A percentile compares a stretch with the other conserved stretches of the same genome.
phyloP scores from a whole-genome alignment of 1,140 invertebrate genomes.

The Antheraea mylitta region DNA sequence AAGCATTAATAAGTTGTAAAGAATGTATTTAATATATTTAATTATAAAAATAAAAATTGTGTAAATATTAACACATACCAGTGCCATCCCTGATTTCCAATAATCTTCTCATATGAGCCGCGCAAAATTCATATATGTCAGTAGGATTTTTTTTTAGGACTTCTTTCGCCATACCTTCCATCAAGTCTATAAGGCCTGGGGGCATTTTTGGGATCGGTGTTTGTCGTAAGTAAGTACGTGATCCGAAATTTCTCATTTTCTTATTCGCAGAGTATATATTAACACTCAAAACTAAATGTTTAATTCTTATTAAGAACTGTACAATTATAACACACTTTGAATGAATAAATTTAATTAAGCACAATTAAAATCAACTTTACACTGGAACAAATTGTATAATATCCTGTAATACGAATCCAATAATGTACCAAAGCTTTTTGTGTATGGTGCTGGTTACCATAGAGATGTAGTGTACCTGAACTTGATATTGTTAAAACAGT shows the following conservation, averaged over 20 bases:
- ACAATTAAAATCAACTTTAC: background rate
- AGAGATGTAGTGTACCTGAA: conserved; percentile 25
- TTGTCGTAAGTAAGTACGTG: conserved; percentile 35
- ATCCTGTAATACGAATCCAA: background rate
- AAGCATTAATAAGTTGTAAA: background rate
- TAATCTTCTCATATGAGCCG: conserved; percentile 72
- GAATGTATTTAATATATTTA: too few relatives aligned
- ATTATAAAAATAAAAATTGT: background rate
- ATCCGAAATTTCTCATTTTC: conserved; percentile 41
- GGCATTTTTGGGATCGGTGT: conserved; percentile 72
- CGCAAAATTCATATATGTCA: conserved; percentile 73
- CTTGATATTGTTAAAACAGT: background rate
- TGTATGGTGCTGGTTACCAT: conserved; percentile 42
- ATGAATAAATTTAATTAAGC: background rate
- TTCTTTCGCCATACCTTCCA: conserved; percentile 77
- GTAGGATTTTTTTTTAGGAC: conserved; percentile 74
- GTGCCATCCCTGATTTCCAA: conserved; percentile 47
- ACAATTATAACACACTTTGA: background rate
- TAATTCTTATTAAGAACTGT: too few relatives aligned
- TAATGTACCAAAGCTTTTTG: background rate
- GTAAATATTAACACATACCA: conserved; percentile 35
- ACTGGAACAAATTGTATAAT: background rate
- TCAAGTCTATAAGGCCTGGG: conserved; percentile 71
- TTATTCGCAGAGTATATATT: background rate
- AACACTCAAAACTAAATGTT: background rate